These are phyloP conservation scores for Apostichopus parvimensis DNA, from an alignment of 35 echinoderm and acorn worm genomes.

Conservation along the genomic window DNA sequence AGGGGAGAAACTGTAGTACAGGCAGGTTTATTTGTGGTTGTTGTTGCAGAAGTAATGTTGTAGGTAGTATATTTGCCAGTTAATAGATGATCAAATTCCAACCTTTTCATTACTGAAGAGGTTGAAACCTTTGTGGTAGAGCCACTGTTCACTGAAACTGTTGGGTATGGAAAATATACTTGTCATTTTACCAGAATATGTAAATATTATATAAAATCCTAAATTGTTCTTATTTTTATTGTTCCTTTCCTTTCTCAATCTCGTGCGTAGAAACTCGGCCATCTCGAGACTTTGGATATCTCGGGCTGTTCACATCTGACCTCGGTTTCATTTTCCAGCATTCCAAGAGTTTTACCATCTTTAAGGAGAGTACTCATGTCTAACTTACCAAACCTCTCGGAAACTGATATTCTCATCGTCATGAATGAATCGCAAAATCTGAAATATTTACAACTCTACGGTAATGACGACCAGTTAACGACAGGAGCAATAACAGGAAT, in stretches of 20 bases:
- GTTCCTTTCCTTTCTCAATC: not conserved
- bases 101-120: no score
- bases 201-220: no score
- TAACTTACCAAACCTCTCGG: not conserved
- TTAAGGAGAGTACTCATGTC: conserved; percentile 24
- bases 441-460: conserved; percentile 26
- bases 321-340: conserved; percentile 9
- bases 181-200: no score
- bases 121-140: no score
- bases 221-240: not conserved
- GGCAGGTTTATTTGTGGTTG: no score
- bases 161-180: no score
- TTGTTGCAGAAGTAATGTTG: no score
- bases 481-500: not conserved
- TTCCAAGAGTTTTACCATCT: not conserved
- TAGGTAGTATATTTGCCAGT: no score
- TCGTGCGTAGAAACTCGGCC: not conserved
- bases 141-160: no score
- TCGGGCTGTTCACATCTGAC: conserved; percentile 49
- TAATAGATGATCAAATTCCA: no score
- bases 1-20: no score
- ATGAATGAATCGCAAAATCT: not conserved
- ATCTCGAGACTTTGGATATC: conserved; percentile 47
- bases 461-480: not conserved
- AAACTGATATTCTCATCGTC: not conserved